These are phyloP conservation scores for Diplodus sargus DNA, from an alignment of 2,797 vertebrate genomes.

Conservation along the genomic window DNA sequence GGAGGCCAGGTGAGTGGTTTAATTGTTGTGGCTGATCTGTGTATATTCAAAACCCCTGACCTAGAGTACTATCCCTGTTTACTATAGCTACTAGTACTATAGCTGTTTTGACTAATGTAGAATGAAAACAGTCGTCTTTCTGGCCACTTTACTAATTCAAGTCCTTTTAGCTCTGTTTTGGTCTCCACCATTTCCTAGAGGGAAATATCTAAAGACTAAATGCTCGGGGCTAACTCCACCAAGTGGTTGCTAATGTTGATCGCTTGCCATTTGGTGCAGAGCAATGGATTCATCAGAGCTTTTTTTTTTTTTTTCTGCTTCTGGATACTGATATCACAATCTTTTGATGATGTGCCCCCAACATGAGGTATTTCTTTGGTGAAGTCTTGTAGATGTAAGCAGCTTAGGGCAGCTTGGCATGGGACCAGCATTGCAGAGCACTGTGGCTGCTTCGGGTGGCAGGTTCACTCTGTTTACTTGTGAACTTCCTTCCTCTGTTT, in stretches of 20 bases:
- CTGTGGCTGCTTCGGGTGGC: conserved; percentile 20
- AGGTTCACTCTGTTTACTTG: conserved; percentile 33
- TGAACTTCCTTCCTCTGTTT: conserved; percentile 31
- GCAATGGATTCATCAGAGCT: background rate
- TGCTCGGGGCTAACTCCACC: background rate
- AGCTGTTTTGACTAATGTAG: background rate
- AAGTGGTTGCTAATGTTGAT: background rate
- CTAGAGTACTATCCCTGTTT: too few relatives aligned
- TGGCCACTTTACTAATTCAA: background rate
- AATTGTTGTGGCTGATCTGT: background rate
- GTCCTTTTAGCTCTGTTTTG: background rate
- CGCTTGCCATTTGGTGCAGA: background rate
- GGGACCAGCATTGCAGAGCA: conserved; percentile 34
- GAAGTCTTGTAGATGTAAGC: conserved; percentile 43
- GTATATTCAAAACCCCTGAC: background rate
- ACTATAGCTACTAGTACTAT: too few relatives aligned
- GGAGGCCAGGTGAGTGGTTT: too few relatives aligned
- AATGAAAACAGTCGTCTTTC: background rate
- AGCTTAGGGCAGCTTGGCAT: conserved; percentile 55
- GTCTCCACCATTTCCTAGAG: background rate
- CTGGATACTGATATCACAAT: background rate
- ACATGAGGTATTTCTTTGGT: conserved; percentile 9
- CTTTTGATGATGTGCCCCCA: conserved; percentile 18
- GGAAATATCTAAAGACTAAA: background rate
- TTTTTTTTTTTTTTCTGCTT: background rate